Conservation (phyloP, 92 coral and sea anemone species). For the Umimayanthus kanabou region DNA sequence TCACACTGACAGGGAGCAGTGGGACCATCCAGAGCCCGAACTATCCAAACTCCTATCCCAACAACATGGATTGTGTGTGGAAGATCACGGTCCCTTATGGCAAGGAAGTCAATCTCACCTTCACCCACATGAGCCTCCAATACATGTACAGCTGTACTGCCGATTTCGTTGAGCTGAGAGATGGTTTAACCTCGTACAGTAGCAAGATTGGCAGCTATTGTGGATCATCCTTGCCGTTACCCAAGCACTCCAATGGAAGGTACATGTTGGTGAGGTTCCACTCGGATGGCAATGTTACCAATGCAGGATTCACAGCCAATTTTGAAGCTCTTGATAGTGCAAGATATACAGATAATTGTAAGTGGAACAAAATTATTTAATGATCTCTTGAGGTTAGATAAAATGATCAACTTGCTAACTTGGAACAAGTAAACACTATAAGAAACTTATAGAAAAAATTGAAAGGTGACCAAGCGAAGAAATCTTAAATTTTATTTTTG, state of each 20-base stretch:
- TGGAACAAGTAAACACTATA: too few relatives aligned
- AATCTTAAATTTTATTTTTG: too few relatives aligned
- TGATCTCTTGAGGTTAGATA: too few relatives aligned
- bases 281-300: not conserved
- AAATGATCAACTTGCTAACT: too few relatives aligned
- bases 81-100: slow-evolving; percentile 20
- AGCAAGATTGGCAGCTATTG: not conserved
- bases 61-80: slow-evolving; percentile 19
- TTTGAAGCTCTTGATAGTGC: not conserved
- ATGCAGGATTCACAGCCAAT: not conserved
- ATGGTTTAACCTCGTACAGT: not conserved
- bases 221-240: not conserved
- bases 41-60: not conserved
- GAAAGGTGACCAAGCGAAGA: too few relatives aligned
- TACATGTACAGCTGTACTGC: not conserved
- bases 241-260: not conserved
- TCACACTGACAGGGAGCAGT: not conserved
- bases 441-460: too few relatives aligned
- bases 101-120: slow-evolving; percentile 19
- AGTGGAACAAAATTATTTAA: not conserved
- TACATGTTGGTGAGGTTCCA: slow-evolving; percentile 1
- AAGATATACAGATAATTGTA: not conserved
- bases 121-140: not conserved
- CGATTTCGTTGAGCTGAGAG: not conserved
- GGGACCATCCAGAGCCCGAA: not conserved